phyloP scores from a whole-genome alignment of 2,113 vertebrate species.

The Hydrochoerus hydrochaeris region DNA sequence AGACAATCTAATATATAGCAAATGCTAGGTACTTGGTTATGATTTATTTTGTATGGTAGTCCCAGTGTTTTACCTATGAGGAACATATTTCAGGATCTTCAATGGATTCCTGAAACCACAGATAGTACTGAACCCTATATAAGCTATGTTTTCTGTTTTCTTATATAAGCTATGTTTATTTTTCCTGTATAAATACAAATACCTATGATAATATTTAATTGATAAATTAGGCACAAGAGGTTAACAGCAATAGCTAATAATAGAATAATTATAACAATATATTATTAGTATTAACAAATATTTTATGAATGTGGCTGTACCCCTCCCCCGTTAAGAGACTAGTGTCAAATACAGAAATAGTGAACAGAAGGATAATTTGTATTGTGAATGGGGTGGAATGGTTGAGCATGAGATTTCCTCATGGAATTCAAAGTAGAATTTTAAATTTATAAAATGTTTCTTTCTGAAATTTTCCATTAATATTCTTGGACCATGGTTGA shows the following conservation, averaged over 20 bases:
- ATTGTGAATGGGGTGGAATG: background rate
- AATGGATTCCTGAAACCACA: background rate
- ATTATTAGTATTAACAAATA: background rate
- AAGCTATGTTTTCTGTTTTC: no score
- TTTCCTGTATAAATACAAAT: background rate
- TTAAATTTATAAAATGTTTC: background rate
- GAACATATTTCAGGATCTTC: no score
- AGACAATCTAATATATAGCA: background rate
- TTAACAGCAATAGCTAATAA: background rate
- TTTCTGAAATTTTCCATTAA: background rate
- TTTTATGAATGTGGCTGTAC: background rate
- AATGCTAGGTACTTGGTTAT: background rate
- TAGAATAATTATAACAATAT: background rate
- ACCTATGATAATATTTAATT: background rate
- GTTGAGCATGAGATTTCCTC: background rate
- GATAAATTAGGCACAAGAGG: background rate
- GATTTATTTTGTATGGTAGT: background rate
- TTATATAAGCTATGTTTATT: background rate
- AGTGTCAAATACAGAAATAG: background rate
- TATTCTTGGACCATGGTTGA: background rate
- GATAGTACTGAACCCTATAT: background rate
- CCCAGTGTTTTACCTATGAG: background rate
- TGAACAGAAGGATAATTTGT: background rate
- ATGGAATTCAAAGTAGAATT: background rate
- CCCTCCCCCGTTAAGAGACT: no score